phyloP scores from a whole-genome alignment of 2,797 vertebrate species.

The Cossypha niveicapilla region DNA sequence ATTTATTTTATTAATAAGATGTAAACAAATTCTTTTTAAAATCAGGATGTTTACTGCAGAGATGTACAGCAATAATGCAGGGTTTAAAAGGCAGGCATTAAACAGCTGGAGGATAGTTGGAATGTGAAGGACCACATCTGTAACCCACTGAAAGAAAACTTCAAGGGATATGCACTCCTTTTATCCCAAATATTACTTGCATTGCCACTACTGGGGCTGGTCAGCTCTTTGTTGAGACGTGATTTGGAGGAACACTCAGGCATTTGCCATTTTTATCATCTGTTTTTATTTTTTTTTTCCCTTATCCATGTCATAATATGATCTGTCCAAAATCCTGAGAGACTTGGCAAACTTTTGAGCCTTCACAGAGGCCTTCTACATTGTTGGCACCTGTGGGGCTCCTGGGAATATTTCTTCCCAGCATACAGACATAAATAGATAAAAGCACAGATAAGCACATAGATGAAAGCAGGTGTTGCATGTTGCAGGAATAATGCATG shows the following conservation, averaged over 20 bases:
- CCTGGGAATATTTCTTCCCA: not conserved
- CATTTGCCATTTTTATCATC: not conserved
- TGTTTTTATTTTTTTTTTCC: not conserved
- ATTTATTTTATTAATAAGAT: constrained; percentile 61
- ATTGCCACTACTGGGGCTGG: not conserved
- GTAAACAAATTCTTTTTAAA: constrained; percentile 58
- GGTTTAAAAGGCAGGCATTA: not conserved
- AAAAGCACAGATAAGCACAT: too few species aligned
- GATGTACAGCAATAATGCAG: not conserved
- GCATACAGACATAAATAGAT: not conserved
- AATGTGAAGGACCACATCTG: not conserved
- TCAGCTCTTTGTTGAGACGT: not conserved
- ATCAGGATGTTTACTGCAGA: constrained; percentile 50
- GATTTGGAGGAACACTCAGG: not conserved
- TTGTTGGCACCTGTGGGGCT: not conserved
- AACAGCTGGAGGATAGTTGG: not conserved
- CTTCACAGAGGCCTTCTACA: not conserved
- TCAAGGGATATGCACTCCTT: not conserved
- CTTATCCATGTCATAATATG: not conserved
- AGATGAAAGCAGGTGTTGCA: not conserved
- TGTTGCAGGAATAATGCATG: not conserved
- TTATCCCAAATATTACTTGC: not conserved
- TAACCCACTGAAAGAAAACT: not conserved
- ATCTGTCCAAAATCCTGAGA: not conserved
- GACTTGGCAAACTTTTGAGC: not conserved